Base-by-base conservation (phyloP, 30 jellyfish, hydroid and myxozoan species). In the Aurelia sp. region DNA sequence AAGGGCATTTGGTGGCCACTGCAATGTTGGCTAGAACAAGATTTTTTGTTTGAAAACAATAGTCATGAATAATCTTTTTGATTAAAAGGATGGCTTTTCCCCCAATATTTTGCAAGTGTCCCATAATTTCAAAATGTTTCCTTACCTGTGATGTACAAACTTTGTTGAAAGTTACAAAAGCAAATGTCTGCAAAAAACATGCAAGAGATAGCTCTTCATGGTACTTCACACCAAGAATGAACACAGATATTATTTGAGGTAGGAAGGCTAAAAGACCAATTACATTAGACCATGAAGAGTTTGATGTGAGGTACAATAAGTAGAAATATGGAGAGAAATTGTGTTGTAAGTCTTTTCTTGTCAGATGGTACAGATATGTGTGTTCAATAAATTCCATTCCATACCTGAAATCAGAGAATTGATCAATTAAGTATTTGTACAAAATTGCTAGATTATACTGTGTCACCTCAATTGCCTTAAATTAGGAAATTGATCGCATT, bases 141-240 rank as follows among this genome's bases (percentile, higher is more conserved):
- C 82, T 48, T 58, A 94, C 99, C 96, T 94, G 99, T 58, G 99
- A 94, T 35, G 99, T 94, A 86, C 99, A 94, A 62, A 94, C 99
- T 89, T 94, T 94, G 78, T 94, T 94, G 80, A 94, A 94, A 18
- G 99, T 59, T 22, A 94, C 99, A 88, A 94, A 94, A 75, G 99
- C 99, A 85, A 94, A 94, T 3, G 91, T 81, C 62, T 94, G 99
- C 71, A 94, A 73, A 67, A 94, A 94, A 21, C 93, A 80, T 7
- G 97, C 99, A 40, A 94, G 78, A 19, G 97, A 89, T 10, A 86
- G 82, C 20, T 53, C 53, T 18, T 62, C 23, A 70, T 79, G 90
- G 67, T 65, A 94, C 47, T 61, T 67, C 20, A 74, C n/a, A 8
- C 99, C 99, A 57, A 75, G 55, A 81, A 71, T 88, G 9, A 85